Percentiles rank a stretch among this genome's conserved stretches.
Evolutionary conservation across 35 echinoderm and acorn worm genomes (phyloP).

Genomic region (Eucidaris tribuloides): DNA sequence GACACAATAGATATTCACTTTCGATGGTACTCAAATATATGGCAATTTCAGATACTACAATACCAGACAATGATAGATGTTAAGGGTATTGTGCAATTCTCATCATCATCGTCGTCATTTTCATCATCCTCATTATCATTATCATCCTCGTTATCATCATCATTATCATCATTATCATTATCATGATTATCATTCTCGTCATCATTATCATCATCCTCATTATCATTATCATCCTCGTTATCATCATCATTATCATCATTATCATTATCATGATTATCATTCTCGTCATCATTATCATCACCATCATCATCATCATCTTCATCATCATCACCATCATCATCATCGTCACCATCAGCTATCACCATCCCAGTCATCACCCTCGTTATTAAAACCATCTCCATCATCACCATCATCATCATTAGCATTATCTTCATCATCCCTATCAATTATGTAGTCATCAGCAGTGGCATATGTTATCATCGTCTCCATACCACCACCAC

Average conservation of each 20-base stretch:
- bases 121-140: background rate
- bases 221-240: slow-evolving; percentile 4
- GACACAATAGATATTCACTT: too few relatives aligned
- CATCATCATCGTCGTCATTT: background rate
- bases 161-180: background rate
- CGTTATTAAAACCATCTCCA: background rate
- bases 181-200: slow-evolving; percentile 12
- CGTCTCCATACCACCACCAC: background rate
- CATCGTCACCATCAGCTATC: slow-evolving; percentile 2
- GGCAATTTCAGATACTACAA: too few relatives aligned
- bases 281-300: background rate
- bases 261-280: slow-evolving; percentile 27
- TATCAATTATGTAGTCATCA: background rate
- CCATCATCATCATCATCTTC: background rate
- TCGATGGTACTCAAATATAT: too few relatives aligned
- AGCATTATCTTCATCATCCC: background rate
- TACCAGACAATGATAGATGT: too few relatives aligned
- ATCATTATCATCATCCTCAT: slow-evolving; percentile 18
- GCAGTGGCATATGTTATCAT: background rate
- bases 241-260: background rate
- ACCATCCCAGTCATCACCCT: background rate
- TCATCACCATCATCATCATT: background rate
- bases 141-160: slow-evolving; percentile 16
- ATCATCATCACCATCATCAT: slow-evolving; percentile 5
- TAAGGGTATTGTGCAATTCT: background rate